Evolutionary conservation across 1,140 invertebrate species (phyloP).

Genomic region (Anoplophora glabripennis): DNA sequence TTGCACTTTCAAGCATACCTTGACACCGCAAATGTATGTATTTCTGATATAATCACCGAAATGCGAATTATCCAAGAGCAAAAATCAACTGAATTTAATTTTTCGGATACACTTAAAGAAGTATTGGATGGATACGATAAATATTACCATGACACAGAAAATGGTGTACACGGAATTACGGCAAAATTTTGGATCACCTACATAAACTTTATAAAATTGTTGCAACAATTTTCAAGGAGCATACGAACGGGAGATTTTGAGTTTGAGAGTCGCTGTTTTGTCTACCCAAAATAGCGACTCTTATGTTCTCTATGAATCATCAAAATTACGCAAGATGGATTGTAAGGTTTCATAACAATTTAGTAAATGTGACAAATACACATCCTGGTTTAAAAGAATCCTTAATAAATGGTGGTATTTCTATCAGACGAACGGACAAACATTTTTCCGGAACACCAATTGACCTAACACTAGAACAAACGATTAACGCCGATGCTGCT

Average conservation of each 20-base stretch:
- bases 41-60: too few species aligned
- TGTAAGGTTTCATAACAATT: slow-evolving; percentile 25
- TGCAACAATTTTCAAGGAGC: slow-evolving; percentile 31
- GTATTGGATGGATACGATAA: slow-evolving; percentile 14
- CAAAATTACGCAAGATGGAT: slow-evolving; percentile 37
- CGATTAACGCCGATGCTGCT: slow-evolving; percentile 35
- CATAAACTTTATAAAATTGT: slow-evolving; percentile 26
- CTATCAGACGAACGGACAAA: slow-evolving; percentile 20
- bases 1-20: slow-evolving; percentile 35
- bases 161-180: slow-evolving; percentile 40
- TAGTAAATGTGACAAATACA: slow-evolving; percentile 26
- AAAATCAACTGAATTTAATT: too few species aligned
- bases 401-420: slow-evolving; percentile 25
- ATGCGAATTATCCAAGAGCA: too few species aligned
- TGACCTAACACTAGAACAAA: slow-evolving; percentile 32
- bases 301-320: slow-evolving; percentile 40
- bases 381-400: slow-evolving; percentile 33
- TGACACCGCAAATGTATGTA: too few species aligned
- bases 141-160: slow-evolving; percentile 24
- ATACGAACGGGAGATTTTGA: slow-evolving; percentile 37
- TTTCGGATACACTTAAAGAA: slow-evolving; percentile 18
- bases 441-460: slow-evolving; percentile 21
- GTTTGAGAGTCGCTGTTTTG: too few species aligned
- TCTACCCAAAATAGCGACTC: too few species aligned
- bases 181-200: slow-evolving; percentile 38